Conservation (phyloP, 2,888 invertebrate genomes). For the Chymomyza procnemis region DNA sequence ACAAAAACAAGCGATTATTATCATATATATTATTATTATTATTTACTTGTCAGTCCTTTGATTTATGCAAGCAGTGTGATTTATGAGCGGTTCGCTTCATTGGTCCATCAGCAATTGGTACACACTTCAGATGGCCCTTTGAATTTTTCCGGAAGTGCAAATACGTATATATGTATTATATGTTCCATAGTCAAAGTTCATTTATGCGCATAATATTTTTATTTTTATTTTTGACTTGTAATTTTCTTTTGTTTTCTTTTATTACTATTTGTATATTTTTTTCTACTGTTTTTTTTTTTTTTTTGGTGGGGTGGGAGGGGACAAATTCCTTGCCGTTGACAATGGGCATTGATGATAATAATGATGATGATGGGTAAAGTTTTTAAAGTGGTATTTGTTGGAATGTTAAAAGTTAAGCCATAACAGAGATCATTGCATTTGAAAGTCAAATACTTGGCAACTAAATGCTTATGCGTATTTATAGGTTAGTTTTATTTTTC, state of each 20-base stretch:
- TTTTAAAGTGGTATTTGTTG: slow-evolving; percentile 45
- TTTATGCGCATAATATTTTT: slow-evolving; percentile 64
- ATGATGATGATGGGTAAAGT: slow-evolving; percentile 17
- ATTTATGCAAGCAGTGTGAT: neutral
- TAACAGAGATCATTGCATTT: slow-evolving; percentile 37
- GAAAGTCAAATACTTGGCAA: slow-evolving; percentile 26
- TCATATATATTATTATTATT: neutral
- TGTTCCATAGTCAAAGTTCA: slow-evolving; percentile 35
- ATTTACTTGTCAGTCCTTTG: neutral
- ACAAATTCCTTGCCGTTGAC: neutral
- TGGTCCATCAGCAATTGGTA: neutral
- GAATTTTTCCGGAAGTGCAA: neutral
- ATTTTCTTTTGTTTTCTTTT: slow-evolving; percentile 40
- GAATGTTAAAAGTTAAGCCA: slow-evolving; percentile 56
- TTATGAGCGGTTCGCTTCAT: neutral
- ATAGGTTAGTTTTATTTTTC: slow-evolving; percentile 34
- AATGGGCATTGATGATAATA: neutral
- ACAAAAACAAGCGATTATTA: neutral
- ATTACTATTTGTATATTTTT: neutral
- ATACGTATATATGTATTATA: neutral
- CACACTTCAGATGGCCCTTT: neutral
- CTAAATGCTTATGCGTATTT: slow-evolving; percentile 47
- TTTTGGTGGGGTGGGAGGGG: no score
- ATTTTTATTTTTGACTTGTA: slow-evolving; percentile 41
- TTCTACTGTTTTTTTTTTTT: no score